These are phyloP conservation scores for Drosophila miranda DNA, from an alignment of 1,140 invertebrate genomes.

Conservation along the genomic window DNA sequence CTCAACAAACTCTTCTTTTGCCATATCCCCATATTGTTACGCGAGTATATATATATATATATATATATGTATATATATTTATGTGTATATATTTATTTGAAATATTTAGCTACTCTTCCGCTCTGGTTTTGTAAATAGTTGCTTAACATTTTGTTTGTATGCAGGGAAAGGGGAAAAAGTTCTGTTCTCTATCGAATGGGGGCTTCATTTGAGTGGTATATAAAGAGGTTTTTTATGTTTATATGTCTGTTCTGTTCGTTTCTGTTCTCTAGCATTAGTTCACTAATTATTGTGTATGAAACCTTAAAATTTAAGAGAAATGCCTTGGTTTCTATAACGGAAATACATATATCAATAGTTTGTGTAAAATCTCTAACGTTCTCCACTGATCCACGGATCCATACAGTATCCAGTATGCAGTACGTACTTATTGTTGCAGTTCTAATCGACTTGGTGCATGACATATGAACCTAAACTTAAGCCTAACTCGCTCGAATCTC, in stretches of 20 bases:
- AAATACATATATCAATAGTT: slow-evolving; percentile 57
- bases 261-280: slow-evolving; percentile 75
- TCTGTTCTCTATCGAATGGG: slow-evolving; percentile 40
- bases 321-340: slow-evolving; percentile 74
- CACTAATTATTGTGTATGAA: slow-evolving; percentile 79
- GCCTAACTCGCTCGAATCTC: slow-evolving; percentile 37
- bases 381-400: neutral
- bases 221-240: slow-evolving; percentile 50
- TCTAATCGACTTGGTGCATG: slow-evolving; percentile 74
- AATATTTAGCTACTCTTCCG: slow-evolving; percentile 73
- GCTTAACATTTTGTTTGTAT: slow-evolving; percentile 61
- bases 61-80: slow-evolving; percentile 53
- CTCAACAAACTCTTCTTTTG: slow-evolving; percentile 62
- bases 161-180: slow-evolving; percentile 28
- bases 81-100: slow-evolving; percentile 51
- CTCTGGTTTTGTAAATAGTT: slow-evolving; percentile 72
- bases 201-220: slow-evolving; percentile 51
- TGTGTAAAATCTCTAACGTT: slow-evolving; percentile 48
- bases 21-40: slow-evolving; percentile 51
- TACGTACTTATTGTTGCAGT: slow-evolving; percentile 64
- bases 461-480: slow-evolving; percentile 52
- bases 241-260: too few species aligned
- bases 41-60: slow-evolving; percentile 48
- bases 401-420: slow-evolving; percentile 27
- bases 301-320: slow-evolving; percentile 77